Conservation (phyloP, 2,888 invertebrate genomes). For the Amorpha juglandis region DNA sequence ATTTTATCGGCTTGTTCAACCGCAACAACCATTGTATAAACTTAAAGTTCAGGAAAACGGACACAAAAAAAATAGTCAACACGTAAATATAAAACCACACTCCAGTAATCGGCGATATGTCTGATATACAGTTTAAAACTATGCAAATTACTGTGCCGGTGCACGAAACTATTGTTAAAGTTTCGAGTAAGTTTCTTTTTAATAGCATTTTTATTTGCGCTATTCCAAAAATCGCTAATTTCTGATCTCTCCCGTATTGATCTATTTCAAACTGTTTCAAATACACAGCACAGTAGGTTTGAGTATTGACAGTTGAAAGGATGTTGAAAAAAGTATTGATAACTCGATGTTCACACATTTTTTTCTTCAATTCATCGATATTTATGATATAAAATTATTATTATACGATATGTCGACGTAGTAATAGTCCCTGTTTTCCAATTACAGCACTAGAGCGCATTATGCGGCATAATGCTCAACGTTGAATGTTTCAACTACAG, state of each 20-base stretch:
- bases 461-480: no score
- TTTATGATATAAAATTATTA: no score
- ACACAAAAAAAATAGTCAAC: slow-evolving; percentile 65
- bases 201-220: slow-evolving; percentile 57
- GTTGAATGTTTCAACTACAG: no score
- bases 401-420: no score
- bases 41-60: slow-evolving; percentile 78
- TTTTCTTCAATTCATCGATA: no score
- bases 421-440: no score
- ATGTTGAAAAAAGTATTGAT: no score
- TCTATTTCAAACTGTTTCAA: neutral
- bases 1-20: slow-evolving; percentile 79
- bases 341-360: no score
- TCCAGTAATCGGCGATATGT: slow-evolving; percentile 71
- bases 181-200: slow-evolving; percentile 69
- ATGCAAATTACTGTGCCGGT: slow-evolving; percentile 61
- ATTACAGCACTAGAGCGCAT: no score
- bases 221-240: no score
- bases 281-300: no score
- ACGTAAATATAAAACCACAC: slow-evolving; percentile 75
- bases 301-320: no score
- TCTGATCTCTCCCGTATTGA: neutral
- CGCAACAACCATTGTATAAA: slow-evolving; percentile 81
- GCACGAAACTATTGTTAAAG: slow-evolving; percentile 60
- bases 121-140: slow-evolving; percentile 65